phyloP scores from a whole-genome alignment of 2,797 vertebrate species.

The Smutsia gigantea region DNA sequence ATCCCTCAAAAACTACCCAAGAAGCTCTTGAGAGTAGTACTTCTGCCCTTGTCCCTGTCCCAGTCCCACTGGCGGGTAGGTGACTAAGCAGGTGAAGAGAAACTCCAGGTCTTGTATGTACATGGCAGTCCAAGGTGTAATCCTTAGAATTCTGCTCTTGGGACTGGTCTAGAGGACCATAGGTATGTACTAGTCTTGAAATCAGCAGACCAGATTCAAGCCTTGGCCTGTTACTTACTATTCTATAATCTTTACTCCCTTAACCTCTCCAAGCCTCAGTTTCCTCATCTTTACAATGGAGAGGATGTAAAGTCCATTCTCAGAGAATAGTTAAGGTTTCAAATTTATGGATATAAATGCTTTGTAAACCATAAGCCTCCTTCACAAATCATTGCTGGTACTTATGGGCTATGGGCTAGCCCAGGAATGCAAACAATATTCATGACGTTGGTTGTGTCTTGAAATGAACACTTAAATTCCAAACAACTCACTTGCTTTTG shows the following conservation, averaged over 20 bases:
- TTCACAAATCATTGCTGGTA: background rate
- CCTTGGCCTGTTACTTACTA: background rate
- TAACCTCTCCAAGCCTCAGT: background rate
- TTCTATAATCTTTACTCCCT: background rate
- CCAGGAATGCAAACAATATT: background rate
- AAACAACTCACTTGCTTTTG: background rate
- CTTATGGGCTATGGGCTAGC: background rate
- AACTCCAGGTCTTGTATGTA: background rate
- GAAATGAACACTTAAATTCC: background rate
- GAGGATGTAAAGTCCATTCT: background rate
- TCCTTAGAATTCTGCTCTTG: background rate
- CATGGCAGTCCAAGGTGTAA: rapidly evolving
- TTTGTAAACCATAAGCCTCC: background rate
- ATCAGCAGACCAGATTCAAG: background rate
- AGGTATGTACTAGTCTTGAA: background rate
- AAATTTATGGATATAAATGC: background rate
- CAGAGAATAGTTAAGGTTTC: background rate
- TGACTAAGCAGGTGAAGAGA: background rate
- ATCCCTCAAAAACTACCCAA: background rate
- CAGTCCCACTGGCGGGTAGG: background rate
- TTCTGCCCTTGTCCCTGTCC: background rate
- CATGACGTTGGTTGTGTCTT: background rate
- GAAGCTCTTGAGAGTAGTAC: background rate
- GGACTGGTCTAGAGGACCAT: background rate
- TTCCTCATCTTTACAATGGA: background rate